Conservation (phyloP, 2,797 vertebrate genomes). For the Carcharodon carcharias region DNA sequence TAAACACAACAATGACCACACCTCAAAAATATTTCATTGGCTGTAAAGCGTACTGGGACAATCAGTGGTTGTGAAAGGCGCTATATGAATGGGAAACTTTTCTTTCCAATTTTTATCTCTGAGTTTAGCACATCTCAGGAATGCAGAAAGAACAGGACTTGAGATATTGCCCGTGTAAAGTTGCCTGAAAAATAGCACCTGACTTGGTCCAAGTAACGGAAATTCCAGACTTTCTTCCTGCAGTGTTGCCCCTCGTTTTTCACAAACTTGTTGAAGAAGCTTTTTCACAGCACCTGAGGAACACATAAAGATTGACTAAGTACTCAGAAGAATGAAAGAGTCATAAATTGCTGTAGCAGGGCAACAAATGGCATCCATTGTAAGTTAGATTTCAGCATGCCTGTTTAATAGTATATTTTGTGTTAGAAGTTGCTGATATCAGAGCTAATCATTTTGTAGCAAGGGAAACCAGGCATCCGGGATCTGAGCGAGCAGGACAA, state of each 20-base stretch:
- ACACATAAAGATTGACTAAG: neutral
- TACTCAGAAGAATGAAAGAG: neutral
- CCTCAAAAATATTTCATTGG: too few relatives aligned
- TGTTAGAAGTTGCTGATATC: neutral
- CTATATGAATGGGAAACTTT: too few relatives aligned
- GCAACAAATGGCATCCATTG: neutral
- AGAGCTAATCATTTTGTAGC: neutral
- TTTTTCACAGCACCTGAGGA: conserved; percentile 26
- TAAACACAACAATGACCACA: too few relatives aligned
- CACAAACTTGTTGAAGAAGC: conserved; percentile 22
- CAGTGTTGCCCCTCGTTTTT: neutral
- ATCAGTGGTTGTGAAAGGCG: too few relatives aligned
- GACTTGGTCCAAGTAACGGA: neutral
- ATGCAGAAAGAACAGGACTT: neutral
- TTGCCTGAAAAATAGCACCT: neutral
- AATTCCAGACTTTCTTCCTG: conserved; percentile 18
- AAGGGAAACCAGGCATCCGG: neutral
- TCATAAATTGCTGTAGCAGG: neutral
- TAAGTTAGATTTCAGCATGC: neutral
- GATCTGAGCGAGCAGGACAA: neutral
- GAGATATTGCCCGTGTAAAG: neutral
- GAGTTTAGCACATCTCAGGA: neutral
- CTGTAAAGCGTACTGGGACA: too few relatives aligned
- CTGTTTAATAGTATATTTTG: neutral
- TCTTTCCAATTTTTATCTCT: neutral